Conservation (phyloP, 2,888 invertebrate genomes). For the Brassicogethes aeneus region DNA sequence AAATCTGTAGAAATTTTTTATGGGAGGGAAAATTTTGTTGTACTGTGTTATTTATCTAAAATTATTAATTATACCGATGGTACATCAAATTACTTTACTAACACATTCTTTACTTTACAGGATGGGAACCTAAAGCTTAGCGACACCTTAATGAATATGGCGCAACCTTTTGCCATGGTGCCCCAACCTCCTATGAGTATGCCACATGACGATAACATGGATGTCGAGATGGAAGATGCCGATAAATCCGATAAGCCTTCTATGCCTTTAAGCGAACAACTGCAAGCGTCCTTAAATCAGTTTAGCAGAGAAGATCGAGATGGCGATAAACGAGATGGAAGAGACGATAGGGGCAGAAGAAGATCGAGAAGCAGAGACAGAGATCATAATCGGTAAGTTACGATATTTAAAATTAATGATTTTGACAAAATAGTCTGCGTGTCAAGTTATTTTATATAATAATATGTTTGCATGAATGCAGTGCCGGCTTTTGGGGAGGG, state of each 20-base stretch:
- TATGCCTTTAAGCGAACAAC: constrained; percentile 40
- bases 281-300: constrained; percentile 39
- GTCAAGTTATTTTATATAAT: too few species aligned
- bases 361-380: constrained; percentile 28
- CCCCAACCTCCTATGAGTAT: constrained; percentile 38
- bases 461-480: too few species aligned
- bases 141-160: constrained; percentile 40
- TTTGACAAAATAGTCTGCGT: too few species aligned
- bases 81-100: too few species aligned
- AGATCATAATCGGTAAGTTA: constrained; percentile 21
- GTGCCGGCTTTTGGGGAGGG: too few species aligned
- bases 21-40: too few species aligned
- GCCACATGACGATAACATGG: constrained; percentile 66
- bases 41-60: too few species aligned
- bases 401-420: too few species aligned
- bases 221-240: constrained; percentile 65
- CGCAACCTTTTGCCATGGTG: constrained; percentile 36
- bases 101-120: too few species aligned
- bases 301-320: constrained; percentile 19
- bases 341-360: constrained; percentile 23
- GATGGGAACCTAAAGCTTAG: too few species aligned
- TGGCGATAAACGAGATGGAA: constrained; percentile 17
- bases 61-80: too few species aligned
- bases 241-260: constrained; percentile 23
- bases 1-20: too few species aligned